Percentiles rank a stretch among this genome's conserved stretches.
phyloP scores from a whole-genome alignment of 2,888 invertebrate genomes.

The Eupeodes latifasciatus region DNA sequence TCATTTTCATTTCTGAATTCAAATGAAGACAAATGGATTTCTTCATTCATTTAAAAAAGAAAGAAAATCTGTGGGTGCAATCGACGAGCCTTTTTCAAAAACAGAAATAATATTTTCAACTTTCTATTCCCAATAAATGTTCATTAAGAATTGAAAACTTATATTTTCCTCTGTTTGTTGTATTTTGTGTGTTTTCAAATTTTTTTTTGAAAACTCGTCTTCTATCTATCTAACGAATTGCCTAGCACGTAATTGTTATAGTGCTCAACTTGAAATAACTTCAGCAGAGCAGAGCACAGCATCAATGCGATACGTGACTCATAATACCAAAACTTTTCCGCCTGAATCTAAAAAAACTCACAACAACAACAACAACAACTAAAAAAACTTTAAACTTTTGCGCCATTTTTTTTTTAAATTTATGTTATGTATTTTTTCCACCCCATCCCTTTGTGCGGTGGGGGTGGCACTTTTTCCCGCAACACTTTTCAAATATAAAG shows the following conservation, averaged over 20 bases:
- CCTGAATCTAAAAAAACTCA: neutral
- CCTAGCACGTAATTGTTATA: constrained; percentile 18
- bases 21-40: neutral
- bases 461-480: neutral
- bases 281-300: neutral
- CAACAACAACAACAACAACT: neutral
- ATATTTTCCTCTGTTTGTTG: neutral
- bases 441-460: neutral
- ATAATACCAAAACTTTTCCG: constrained; percentile 13
- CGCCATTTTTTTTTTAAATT: constrained; percentile 5
- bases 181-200: neutral
- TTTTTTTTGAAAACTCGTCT: neutral
- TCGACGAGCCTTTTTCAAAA: neutral
- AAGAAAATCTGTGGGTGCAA: neutral
- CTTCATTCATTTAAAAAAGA: neutral
- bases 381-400: neutral
- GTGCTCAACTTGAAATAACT: neutral
- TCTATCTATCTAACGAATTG: neutral
- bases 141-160: constrained; percentile 30
- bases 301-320: constrained; percentile 29
- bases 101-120: neutral
- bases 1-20: neutral
- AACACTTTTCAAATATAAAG: neutral
- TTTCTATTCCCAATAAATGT: neutral
- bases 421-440: neutral